Evolutionary conservation across 2,113 vertebrate species (phyloP).

Genomic region (Leptocoma aspasia): DNA sequence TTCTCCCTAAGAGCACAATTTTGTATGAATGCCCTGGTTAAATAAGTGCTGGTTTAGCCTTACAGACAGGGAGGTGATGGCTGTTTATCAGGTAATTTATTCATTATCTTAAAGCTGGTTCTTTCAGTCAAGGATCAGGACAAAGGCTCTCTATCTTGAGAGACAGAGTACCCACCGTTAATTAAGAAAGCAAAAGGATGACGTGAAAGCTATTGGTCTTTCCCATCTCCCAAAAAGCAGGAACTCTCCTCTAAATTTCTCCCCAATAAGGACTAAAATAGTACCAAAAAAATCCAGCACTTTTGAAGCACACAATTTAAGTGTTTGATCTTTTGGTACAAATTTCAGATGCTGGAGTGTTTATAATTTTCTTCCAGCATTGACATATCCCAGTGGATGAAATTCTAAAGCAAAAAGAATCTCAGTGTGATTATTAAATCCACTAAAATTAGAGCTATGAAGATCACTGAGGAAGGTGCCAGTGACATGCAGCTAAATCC

Average conservation of each 20-base stretch:
- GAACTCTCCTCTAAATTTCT: not conserved
- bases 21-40: not conserved
- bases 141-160: not conserved
- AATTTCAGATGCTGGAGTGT: not conserved
- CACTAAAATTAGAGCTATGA: not conserved
- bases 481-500: not conserved
- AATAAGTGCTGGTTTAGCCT: not conserved
- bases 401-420: not conserved
- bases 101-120: not conserved
- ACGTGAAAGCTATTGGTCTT: not conserved
- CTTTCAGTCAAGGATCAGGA: not conserved
- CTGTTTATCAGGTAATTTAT: not conserved
- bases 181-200: not conserved
- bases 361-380: not conserved
- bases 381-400: not conserved
- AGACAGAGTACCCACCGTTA: not conserved
- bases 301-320: not conserved
- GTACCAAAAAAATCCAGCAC: not conserved
- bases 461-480: not conserved
- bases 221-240: not conserved
- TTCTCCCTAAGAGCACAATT: not conserved
- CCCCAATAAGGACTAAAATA: not conserved
- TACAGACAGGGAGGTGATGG: not conserved
- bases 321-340: not conserved
- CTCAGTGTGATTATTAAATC: not conserved